A percentile compares a stretch with the other conserved stretches of the same genome.
Conservation (phyloP, 64 coral and sea anemone species). For the Astreopora myriophthalma region DNA sequence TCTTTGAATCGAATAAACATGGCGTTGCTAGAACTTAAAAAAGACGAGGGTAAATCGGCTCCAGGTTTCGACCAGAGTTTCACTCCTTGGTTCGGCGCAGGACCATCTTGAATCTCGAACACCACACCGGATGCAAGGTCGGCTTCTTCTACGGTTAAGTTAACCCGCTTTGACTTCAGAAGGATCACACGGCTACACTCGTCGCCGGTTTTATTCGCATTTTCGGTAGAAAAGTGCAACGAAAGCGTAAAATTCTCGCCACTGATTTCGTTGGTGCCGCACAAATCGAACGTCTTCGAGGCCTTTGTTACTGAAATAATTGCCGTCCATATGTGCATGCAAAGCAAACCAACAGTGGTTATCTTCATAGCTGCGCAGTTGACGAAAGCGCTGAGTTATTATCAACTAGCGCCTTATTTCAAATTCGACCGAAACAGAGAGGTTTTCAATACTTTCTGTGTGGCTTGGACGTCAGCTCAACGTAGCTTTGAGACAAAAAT, state of each 20-base stretch:
- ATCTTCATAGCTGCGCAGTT: neutral
- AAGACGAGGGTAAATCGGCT: neutral
- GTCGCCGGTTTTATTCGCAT: neutral
- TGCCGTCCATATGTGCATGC: neutral
- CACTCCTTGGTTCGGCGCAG: neutral
- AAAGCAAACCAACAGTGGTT: conserved; percentile 11
- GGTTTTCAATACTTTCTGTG: neutral
- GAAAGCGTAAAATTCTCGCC: neutral
- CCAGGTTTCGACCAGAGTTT: neutral
- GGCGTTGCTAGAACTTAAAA: neutral
- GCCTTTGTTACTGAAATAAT: neutral
- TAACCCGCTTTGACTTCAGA: neutral
- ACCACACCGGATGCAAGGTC: conserved; percentile 2
- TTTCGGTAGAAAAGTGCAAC: conserved; percentile 9
- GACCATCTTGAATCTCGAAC: conserved; percentile 23
- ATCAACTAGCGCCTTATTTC: neutral
- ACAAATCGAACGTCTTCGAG: neutral
- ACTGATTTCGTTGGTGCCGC: neutral
- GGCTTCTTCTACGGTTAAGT: neutral
- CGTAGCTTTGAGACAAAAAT: neutral
- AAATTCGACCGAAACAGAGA: neutral
- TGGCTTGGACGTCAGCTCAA: neutral
- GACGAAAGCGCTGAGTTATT: no score
- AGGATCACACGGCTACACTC: conserved; percentile 6
- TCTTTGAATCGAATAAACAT: conserved; percentile 24